phyloP scores from a whole-genome alignment of 2,888 invertebrate species.

The Scaptomyza polygonia region DNA sequence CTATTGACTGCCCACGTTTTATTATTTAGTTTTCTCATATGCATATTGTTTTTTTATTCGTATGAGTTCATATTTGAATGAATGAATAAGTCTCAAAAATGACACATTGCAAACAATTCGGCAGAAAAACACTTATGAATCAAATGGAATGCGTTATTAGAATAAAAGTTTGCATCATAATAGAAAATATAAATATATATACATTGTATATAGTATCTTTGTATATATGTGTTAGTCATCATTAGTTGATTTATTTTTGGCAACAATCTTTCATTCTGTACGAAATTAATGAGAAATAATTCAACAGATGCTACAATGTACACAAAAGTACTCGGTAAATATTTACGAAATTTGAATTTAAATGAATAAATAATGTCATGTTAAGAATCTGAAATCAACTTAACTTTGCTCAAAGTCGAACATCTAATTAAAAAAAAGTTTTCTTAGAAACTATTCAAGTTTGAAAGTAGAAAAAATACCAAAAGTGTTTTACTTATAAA shows the following conservation, averaged over 20 bases:
- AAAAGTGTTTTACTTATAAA: too few species aligned
- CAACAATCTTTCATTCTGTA: conserved; percentile 3
- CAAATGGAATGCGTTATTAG: background rate
- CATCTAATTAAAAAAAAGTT: too few species aligned
- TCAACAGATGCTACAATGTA: conserved; percentile 8
- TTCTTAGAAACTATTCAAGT: too few species aligned
- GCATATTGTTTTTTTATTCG: conserved; percentile 11
- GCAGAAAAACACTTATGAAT: background rate
- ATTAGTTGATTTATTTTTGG: conserved; percentile 18
- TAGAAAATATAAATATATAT: background rate
- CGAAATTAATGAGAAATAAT: conserved; percentile 19
- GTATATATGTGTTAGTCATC: conserved; percentile 21
- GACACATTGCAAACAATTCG: background rate
- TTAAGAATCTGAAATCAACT: background rate
- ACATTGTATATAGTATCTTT: background rate
- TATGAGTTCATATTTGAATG: conserved; percentile 11
- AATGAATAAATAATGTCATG: background rate
- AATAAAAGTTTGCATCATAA: conserved; percentile 3
- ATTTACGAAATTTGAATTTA: background rate
- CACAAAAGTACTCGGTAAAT: background rate
- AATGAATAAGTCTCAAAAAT: conserved; percentile 6
- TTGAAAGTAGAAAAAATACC: too few species aligned
- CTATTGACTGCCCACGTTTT: background rate
- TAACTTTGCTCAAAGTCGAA: too few species aligned
- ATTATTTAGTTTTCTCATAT: conserved; percentile 6